Evolutionary conservation across 1,140 invertebrate species (phyloP).

Genomic region (Drosophila sulfurigaster): DNA sequence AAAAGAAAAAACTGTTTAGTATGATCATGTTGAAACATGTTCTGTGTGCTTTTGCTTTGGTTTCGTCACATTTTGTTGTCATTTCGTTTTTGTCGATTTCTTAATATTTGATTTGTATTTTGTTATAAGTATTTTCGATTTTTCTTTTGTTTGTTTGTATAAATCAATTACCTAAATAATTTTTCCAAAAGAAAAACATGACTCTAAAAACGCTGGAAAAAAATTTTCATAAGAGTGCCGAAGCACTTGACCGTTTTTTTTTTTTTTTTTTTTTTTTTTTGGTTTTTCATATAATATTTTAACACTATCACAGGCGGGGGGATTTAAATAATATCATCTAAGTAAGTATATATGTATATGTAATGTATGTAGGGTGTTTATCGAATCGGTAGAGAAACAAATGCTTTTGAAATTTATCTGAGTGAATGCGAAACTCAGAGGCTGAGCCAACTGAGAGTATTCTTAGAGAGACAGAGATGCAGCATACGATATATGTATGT

Average conservation of each 20-base stretch:
- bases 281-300: constrained; percentile 41
- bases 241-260: constrained; percentile 22
- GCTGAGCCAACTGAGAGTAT: neutral
- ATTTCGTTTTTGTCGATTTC: constrained; percentile 9
- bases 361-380: neutral
- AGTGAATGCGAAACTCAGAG: neutral
- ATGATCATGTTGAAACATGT: constrained; percentile 17
- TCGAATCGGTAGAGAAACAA: constrained; percentile 16
- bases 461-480: too few species aligned
- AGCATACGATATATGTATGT: constrained; percentile 6
- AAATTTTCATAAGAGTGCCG: constrained; percentile 45
- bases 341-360: constrained; percentile 14
- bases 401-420: neutral
- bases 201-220: constrained; percentile 46
- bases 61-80: constrained; percentile 6
- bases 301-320: constrained; percentile 78
- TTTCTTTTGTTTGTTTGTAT: constrained; percentile 24
- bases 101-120: constrained; percentile 9
- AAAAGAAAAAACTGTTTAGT: constrained; percentile 8
- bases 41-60: constrained; percentile 9
- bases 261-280: neutral
- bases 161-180: constrained; percentile 49
- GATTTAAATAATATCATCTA: constrained; percentile 38
- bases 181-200: constrained; percentile 41
- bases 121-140: constrained; percentile 8